Conservation (phyloP, 1,140 invertebrate species). For the Teleogryllus occipitalis region DNA sequence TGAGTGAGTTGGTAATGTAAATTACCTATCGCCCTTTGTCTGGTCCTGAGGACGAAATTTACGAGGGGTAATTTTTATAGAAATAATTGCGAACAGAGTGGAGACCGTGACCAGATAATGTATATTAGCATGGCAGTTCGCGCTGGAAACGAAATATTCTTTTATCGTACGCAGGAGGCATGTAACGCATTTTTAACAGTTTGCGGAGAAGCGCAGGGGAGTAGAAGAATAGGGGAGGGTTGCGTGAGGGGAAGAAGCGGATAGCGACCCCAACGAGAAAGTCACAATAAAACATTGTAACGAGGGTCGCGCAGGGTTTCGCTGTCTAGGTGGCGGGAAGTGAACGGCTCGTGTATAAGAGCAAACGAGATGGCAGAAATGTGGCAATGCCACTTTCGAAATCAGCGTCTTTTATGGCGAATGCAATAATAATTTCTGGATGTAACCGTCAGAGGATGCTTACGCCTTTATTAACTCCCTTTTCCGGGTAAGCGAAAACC, state of each 20-base stretch:
- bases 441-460: too few species aligned
- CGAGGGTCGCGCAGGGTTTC: not conserved
- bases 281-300: not conserved
- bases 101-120: not conserved
- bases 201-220: not conserved
- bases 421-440: too few species aligned
- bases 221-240: not conserved
- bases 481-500: too few species aligned
- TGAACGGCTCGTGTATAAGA: too few species aligned
- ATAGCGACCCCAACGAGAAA: not conserved
- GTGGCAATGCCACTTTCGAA: too few species aligned
- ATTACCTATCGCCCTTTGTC: not conserved
- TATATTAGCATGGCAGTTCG: not conserved
- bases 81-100: not conserved
- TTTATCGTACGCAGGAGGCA: conserved; percentile 3
- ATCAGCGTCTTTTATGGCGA: too few species aligned
- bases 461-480: too few species aligned
- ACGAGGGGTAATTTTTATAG: not conserved
- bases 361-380: too few species aligned
- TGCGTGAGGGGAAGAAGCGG: not conserved
- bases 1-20: not conserved
- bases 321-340: not conserved
- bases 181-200: conserved; percentile 4
- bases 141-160: not conserved
- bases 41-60: not conserved